These are phyloP conservation scores for Isichthys henryi DNA, from an alignment of 2,113 vertebrate species.

Conservation along the genomic window DNA sequence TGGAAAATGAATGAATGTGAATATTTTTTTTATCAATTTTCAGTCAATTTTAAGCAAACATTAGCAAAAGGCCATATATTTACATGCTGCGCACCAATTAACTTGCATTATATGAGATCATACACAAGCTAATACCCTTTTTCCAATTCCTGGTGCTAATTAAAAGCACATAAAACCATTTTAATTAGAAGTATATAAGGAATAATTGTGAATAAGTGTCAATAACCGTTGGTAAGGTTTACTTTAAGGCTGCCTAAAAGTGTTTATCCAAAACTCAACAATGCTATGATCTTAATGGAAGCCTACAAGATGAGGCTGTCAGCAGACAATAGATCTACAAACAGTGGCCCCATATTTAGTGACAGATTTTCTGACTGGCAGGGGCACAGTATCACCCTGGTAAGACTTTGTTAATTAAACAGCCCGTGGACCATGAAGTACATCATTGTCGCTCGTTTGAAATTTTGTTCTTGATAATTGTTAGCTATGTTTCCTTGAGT, in stretches of 20 bases:
- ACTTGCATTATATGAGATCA: not conserved
- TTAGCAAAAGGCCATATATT: not conserved
- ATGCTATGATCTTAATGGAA: not conserved
- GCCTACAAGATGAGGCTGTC: not conserved
- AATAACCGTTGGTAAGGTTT: not conserved
- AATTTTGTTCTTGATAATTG: not conserved
- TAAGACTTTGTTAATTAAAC: not conserved
- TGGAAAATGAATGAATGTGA: not conserved
- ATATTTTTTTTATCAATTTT: not conserved
- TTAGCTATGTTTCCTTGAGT: not conserved
- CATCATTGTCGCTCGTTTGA: not conserved
- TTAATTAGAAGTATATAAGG: not conserved
- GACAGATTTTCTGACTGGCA: not conserved
- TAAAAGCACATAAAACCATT: not conserved
- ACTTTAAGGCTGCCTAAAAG: not conserved
- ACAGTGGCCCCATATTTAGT: not conserved
- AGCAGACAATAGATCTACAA: not conserved
- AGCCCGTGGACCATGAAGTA: not conserved
- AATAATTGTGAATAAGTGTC: not conserved
- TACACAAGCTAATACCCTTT: not conserved
- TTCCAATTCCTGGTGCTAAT: not conserved
- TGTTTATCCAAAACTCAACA: not conserved
- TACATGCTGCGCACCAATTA: not conserved
- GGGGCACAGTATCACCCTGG: not conserved
- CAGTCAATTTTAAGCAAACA: not conserved